Percentiles rank a stretch among this genome's conserved stretches.
Conservation (phyloP, 2,113 vertebrate genomes). For the Corythornis vintsioides region DNA sequence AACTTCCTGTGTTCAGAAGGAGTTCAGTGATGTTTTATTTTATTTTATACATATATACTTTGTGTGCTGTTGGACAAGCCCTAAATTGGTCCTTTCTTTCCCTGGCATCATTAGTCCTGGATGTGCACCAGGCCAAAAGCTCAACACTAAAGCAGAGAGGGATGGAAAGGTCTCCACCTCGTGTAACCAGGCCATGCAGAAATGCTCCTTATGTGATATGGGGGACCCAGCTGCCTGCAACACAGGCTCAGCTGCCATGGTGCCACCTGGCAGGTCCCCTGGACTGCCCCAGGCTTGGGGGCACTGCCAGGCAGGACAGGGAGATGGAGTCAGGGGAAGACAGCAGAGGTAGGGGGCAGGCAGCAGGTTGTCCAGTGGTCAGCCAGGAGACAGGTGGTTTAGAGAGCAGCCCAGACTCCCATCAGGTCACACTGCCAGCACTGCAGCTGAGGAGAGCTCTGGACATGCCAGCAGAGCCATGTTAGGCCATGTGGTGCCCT, state of each 20-base stretch:
- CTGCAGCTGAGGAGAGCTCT: not conserved
- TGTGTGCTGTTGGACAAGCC: not conserved
- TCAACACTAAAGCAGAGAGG: not conserved
- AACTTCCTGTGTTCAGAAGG: not conserved
- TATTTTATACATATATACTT: not conserved
- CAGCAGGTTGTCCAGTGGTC: not conserved
- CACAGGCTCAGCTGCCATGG: not conserved
- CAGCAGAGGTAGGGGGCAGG: rapidly evolving
- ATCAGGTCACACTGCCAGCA: not conserved
- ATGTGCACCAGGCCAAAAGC: not conserved
- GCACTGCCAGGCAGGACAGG: not conserved
- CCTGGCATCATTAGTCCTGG: not conserved
- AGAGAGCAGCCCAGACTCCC: not conserved
- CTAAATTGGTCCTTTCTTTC: not conserved
- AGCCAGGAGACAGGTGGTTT: not conserved
- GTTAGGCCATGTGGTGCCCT: not conserved
- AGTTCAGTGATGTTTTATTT: not conserved
- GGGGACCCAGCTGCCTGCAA: not conserved
- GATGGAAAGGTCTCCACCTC: not conserved
- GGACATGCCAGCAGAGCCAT: not conserved
- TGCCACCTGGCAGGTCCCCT: not conserved
- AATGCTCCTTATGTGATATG: not conserved
- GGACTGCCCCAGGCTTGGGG: not conserved
- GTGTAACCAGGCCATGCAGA: not conserved
- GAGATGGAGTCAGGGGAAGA: not conserved